These are phyloP conservation scores for Psophia crepitans DNA, from an alignment of 2,113 vertebrate species.

Conservation along the genomic window DNA sequence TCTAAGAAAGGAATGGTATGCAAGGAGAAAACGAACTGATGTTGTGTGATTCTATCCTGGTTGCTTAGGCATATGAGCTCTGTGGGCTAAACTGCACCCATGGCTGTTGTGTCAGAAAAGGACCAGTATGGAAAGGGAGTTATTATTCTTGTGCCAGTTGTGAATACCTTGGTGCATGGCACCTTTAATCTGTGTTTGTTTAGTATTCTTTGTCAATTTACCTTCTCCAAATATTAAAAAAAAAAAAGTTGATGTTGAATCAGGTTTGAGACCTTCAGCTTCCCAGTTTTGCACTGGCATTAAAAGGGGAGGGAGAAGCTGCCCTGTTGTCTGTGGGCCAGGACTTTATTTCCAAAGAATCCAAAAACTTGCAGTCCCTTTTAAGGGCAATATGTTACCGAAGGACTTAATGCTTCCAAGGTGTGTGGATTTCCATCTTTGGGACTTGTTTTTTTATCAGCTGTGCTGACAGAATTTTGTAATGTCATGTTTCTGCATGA, in stretches of 20 bases:
- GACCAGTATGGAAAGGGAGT: background rate
- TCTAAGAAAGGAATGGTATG: background rate
- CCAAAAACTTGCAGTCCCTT: background rate
- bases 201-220: background rate
- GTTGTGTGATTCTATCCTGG: background rate
- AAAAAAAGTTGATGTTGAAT: background rate
- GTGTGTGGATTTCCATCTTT: background rate
- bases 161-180: background rate
- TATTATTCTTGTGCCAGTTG: background rate
- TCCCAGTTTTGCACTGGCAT: background rate
- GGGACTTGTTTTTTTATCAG: background rate
- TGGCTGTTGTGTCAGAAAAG: background rate
- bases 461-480: background rate
- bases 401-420: background rate
- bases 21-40: background rate
- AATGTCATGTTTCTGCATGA: background rate
- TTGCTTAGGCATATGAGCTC: background rate
- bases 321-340: background rate
- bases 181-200: background rate
- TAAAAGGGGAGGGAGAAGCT: background rate
- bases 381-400: background rate
- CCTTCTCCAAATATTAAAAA: background rate
- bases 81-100: background rate
- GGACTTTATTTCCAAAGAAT: background rate
- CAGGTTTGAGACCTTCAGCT: background rate